Evolutionary conservation across 2,888 invertebrate species (phyloP), one percentile per base, ranked within the genome.

Genomic region (Scaptomyza parva): DNA sequence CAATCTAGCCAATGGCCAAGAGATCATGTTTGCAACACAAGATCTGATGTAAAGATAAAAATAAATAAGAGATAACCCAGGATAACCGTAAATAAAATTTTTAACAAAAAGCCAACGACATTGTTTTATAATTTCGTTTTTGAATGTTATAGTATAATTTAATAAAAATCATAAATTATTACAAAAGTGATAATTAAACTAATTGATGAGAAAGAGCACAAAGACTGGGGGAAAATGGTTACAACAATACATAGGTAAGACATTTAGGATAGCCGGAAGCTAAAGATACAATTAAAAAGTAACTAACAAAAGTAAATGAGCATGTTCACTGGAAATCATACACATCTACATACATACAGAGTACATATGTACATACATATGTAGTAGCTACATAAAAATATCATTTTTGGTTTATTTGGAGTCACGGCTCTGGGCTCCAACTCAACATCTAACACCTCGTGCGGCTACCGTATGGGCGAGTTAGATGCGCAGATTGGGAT

Each of bases 401-500:
- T 83, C 78, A 89, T 89, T 82, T 89, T 90, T 89, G 90, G 90
- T 90, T 90, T 88, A 66, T 84, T 85, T 87, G 86, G 78, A 87
- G 82, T 79, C 58, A 53, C 66, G 67, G 76, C 70, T 75, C 63
- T 48, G 52, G 54, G 62, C 59, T 58, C 45, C 61, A 50, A 41
- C 72, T 62, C 39, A 55, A 52, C 33, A 43, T 44, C 40, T 37
- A 30, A 17, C 41, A 47, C 40, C 52, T n/a, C n/a, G n/a, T 54
- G 44, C 28, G 41, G 53, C 39, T 26, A 14, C 47, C 52, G 50
- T 41, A 12, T 37, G 20, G 61, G 35, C 52, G 17, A 22, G 33
- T 92, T 94, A 96, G 88, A 96, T 93, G 89, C 95, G 93, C 80
- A 96, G 92, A 89, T 95, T 95, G 37, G 96, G 96, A 92, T 96